phyloP scores from a whole-genome alignment of 2,888 invertebrate genomes.

The Zygogramma bicolorata region DNA sequence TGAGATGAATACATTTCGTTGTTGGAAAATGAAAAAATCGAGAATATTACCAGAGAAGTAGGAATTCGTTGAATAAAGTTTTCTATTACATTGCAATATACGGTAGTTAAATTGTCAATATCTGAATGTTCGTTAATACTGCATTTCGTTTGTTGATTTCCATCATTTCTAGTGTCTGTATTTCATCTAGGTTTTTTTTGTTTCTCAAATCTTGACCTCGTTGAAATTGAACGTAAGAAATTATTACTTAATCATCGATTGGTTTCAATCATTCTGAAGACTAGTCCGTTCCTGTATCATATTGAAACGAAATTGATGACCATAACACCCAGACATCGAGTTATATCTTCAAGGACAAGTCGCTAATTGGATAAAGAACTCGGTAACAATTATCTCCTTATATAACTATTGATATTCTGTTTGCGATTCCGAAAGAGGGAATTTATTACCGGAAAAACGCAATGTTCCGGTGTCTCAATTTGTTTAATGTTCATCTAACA shows the following conservation, averaged over 20 bases:
- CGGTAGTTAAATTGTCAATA: too few relatives aligned
- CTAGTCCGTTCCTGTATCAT: background rate
- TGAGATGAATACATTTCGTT: too few relatives aligned
- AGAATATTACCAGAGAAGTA: too few relatives aligned
- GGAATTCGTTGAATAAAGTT: too few relatives aligned
- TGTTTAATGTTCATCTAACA: conserved; percentile 12
- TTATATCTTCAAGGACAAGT: conserved; percentile 33
- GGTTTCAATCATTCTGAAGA: background rate
- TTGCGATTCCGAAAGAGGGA: conserved; percentile 22
- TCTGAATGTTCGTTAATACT: too few relatives aligned
- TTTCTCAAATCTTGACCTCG: too few relatives aligned
- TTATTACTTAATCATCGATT: background rate
- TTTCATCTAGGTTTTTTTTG: too few relatives aligned
- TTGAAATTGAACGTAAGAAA: too few relatives aligned
- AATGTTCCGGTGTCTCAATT: conserved; percentile 29
- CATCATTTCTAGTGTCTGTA: too few relatives aligned
- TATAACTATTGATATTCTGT: conserved; percentile 35
- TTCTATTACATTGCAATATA: too few relatives aligned
- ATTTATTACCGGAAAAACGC: conserved; percentile 29
- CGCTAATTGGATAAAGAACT: conserved; percentile 34
- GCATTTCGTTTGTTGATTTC: too few relatives aligned
- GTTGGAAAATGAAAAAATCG: too few relatives aligned
- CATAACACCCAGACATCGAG: conserved; percentile 21
- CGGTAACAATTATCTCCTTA: conserved; percentile 35
- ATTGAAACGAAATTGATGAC: conserved; percentile 10